Conservation (phyloP, 2,888 invertebrate species). For the Stenolophus ochropezus region DNA sequence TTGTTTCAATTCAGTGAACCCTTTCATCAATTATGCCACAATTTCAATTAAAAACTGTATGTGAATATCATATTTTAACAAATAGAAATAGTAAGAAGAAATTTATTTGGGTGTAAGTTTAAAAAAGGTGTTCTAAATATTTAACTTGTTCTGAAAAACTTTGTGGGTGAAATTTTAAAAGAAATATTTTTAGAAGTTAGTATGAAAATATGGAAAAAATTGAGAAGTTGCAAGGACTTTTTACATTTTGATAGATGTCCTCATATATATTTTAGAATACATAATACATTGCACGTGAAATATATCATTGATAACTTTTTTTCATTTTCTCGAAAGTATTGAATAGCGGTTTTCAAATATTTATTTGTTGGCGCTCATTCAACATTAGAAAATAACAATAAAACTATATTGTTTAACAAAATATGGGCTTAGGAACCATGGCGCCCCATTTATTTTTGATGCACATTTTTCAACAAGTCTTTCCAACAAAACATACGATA, state of each 20-base stretch:
- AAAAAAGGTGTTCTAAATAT: not conserved
- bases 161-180: not conserved
- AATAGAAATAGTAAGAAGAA: not conserved
- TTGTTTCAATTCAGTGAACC: constrained; percentile 10
- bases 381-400: too few species aligned
- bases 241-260: not conserved
- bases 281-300: not conserved
- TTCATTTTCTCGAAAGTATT: not conserved
- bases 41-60: not conserved
- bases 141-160: not conserved
- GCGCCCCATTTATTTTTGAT: too few species aligned
- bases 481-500: too few species aligned
- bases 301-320: not conserved
- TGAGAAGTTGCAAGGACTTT: not conserved
- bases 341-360: not conserved
- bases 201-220: not conserved
- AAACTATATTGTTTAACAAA: too few species aligned
- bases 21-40: not conserved
- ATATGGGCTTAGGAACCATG: too few species aligned
- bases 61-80: not conserved
- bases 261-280: not conserved
- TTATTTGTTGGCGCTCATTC: too few species aligned
- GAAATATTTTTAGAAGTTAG: not conserved
- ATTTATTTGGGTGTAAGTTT: not conserved
- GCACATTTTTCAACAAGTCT: too few species aligned